Evolutionary conservation across 2,888 invertebrate genomes (phyloP).

Genomic region (Norana najaformis): DNA sequence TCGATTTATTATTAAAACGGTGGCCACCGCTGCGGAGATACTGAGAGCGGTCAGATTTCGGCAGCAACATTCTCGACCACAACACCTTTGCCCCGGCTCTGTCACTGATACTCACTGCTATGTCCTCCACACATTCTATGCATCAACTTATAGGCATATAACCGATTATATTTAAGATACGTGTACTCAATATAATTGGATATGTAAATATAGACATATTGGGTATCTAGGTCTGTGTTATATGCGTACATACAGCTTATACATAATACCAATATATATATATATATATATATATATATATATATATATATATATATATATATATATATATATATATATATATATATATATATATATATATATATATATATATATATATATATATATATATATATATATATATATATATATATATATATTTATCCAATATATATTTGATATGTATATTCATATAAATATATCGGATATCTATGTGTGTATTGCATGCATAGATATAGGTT

Average conservation of each 20-base stretch:
- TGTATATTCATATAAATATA: neutral
- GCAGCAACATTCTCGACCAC: neutral
- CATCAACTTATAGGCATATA: too few relatives aligned
- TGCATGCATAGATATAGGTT: neutral
- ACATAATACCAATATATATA: too few relatives aligned
- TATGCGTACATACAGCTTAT: too few relatives aligned
- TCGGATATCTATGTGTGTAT: neutral
- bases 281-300: neutral
- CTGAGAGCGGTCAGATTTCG: neutral
- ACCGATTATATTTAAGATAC: too few relatives aligned
- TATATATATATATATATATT: neutral
- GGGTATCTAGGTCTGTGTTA: too few relatives aligned
- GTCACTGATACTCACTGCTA: neutral
- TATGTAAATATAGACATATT: neutral
- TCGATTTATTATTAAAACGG: neutral
- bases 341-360: neutral
- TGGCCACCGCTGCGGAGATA: neutral
- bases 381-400: too few relatives aligned
- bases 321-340: too few relatives aligned
- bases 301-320: neutral
- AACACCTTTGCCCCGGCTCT: neutral
- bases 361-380: too few relatives aligned
- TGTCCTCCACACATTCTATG: neutral
- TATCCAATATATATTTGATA: neutral
- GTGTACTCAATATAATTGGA: neutral